These are phyloP conservation scores for Corapipo altera DNA, from an alignment of 2,113 vertebrate species.

Conservation along the genomic window DNA sequence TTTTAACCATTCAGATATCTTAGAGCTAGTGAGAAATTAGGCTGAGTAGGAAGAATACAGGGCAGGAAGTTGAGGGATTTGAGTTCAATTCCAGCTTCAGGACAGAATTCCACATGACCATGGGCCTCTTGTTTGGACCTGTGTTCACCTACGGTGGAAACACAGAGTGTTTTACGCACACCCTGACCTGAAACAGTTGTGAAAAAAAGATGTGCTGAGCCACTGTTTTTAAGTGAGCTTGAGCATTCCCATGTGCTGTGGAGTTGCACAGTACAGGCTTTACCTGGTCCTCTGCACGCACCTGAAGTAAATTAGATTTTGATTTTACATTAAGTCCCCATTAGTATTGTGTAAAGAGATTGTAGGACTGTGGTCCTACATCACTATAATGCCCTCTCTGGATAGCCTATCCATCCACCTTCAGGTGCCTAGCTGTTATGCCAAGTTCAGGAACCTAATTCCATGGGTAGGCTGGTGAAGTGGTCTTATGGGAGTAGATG, in stretches of 20 bases:
- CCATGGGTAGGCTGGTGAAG: background rate
- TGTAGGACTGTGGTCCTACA: background rate
- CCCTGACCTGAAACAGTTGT: background rate
- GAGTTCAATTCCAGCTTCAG: background rate
- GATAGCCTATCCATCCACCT: background rate
- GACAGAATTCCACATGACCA: accelerated
- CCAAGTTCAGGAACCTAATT: background rate
- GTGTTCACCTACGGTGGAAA: background rate
- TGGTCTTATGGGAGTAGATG: background rate
- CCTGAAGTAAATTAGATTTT: background rate
- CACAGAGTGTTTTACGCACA: background rate
- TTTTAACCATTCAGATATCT: background rate
- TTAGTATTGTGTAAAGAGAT: background rate
- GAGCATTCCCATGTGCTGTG: background rate
- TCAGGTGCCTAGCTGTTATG: background rate
- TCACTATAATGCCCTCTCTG: background rate
- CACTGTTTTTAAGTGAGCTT: background rate
- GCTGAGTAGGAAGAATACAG: background rate
- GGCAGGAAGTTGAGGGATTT: background rate
- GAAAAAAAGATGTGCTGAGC: background rate
- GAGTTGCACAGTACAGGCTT: background rate
- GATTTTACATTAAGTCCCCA: background rate
- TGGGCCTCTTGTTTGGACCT: accelerated
- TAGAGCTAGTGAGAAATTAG: background rate
- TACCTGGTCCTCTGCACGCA: background rate